Conservation (phyloP, 2,888 invertebrate genomes). For the Onthophagus sagittarius region DNA sequence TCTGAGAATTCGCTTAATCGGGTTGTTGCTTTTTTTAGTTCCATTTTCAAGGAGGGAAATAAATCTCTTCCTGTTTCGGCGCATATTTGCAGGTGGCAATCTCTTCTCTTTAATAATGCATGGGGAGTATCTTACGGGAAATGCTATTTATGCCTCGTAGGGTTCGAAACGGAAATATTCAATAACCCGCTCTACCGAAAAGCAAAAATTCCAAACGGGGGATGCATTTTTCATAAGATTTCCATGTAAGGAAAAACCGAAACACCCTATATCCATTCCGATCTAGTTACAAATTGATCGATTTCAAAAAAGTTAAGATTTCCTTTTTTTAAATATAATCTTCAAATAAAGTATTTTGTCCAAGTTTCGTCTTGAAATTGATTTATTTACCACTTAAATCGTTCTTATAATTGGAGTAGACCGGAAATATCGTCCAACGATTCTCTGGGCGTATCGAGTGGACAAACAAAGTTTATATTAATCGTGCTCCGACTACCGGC, state of each 20-base stretch:
- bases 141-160: not conserved
- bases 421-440: too few species aligned
- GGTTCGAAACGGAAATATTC: not conserved
- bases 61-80: not conserved
- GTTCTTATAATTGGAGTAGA: not conserved
- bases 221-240: not conserved
- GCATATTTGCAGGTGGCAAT: not conserved
- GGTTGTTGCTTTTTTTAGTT: not conserved
- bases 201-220: not conserved
- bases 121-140: not conserved
- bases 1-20: too few species aligned
- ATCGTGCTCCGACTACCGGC: not conserved
- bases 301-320: too few species aligned
- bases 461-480: not conserved
- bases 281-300: not conserved
- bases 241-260: not conserved
- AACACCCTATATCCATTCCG: not conserved
- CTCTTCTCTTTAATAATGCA: not conserved
- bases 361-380: not conserved
- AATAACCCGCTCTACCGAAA: not conserved
- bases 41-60: not conserved
- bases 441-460: not conserved
- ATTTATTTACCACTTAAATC: not conserved
- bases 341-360: not conserved
- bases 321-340: not conserved